Evolutionary conservation across 2,888 invertebrate species (phyloP), one percentile per base, ranked within the genome.

Genomic region (Myathropa florea): DNA sequence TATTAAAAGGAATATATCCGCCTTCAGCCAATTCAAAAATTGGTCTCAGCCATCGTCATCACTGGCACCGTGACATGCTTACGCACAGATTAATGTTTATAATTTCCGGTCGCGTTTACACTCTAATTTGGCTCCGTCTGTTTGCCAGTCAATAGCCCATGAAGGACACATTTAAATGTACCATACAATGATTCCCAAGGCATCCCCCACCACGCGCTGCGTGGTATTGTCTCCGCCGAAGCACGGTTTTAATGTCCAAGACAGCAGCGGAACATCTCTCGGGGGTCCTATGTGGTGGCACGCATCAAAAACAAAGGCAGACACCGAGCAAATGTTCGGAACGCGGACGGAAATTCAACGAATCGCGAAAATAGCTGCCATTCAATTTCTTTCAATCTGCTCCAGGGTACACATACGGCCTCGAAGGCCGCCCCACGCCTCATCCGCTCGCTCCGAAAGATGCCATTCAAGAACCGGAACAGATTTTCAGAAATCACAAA

Each of bases 321-420:
- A 23, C 85, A 26, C 63, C 68, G 70, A 82, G 79, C 75, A 83
- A 86, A 86, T 86, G 83, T 70, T 67, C 71, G 71, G 78, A 82
- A 86, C 86, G 86, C 86, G 86, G 46, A 33, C 71, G 63, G 86
- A 86, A 86, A 86, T 75, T 65, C 65, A 86, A 86, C 78, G 81
- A 81, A 78, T 75, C 67, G 70, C 65, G 75, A 86, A 79, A 83
- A 79, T 71, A 71, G 83, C 83, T 83, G 46, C 75, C 85, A 79
- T 86, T 83, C 78, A 86, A 83, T 86, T 79, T 83, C 83, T 83
- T 86, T 82, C 83, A 82, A 86, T 82, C 78, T 82, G 73, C 33
- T 36, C 53, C 57, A 55, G 18, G 24, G 71, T 60, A 9, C 60
- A 67, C 33, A 76, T n/a, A 59, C 23, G 59, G 12, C 18, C 36